Conservation (phyloP, 1,140 invertebrate genomes). For the Dinothrombium tinctorium region DNA sequence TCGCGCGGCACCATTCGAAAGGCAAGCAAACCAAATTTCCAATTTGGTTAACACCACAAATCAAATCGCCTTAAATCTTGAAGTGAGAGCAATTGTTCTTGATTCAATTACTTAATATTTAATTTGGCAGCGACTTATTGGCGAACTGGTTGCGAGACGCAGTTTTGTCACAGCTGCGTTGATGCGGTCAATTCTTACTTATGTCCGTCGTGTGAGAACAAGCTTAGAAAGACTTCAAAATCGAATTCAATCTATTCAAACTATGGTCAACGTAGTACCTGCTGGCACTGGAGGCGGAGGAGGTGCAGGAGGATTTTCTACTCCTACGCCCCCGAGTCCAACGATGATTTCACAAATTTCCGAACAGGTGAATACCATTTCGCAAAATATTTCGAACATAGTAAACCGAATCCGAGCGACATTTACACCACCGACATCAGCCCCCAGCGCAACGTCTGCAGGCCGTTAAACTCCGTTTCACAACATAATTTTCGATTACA, state of each 20-base stretch:
- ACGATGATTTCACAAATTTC: neutral
- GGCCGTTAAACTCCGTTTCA: too few relatives aligned
- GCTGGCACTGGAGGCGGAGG: neutral
- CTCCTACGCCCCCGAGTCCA: too few relatives aligned
- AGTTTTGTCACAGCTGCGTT: neutral
- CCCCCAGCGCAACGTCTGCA: too few relatives aligned
- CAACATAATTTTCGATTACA: too few relatives aligned
- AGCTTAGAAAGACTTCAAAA: conserved; percentile 2
- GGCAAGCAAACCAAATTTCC: too few relatives aligned
- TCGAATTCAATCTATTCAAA: neutral
- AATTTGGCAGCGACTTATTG: too few relatives aligned
- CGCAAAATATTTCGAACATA: neutral
- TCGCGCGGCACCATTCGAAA: too few relatives aligned
- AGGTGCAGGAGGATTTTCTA: neutral
- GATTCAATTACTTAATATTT: too few relatives aligned
- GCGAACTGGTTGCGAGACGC: too few relatives aligned
- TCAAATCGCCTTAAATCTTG: neutral
- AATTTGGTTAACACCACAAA: too few relatives aligned
- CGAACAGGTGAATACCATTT: neutral
- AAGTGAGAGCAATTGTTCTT: neutral
- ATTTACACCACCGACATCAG: too few relatives aligned
- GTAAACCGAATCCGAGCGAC: too few relatives aligned
- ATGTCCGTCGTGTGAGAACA: conserved; percentile 1
- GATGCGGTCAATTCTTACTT: neutral
- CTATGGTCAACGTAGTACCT: neutral